Conservation (phyloP, 2,888 invertebrate genomes). For the Lissonota sp. region DNA sequence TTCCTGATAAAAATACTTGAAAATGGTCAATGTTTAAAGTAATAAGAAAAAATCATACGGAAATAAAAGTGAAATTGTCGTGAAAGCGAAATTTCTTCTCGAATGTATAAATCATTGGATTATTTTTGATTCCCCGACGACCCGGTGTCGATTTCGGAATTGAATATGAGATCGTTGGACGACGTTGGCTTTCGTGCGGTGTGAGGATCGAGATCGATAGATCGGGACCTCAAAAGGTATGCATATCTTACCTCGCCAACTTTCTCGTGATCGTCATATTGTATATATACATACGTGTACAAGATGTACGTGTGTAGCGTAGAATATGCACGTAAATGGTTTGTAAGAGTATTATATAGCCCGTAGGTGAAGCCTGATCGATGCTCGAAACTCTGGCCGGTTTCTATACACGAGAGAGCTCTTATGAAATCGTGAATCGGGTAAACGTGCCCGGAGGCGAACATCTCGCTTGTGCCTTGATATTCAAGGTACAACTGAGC, state of each 20-base stretch:
- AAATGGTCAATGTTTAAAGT: too few relatives aligned
- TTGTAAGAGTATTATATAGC: slow-evolving; percentile 45
- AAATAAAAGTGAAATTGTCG: slow-evolving; percentile 26
- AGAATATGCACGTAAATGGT: background rate
- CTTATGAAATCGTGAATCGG: slow-evolving; percentile 62
- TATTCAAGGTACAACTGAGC: slow-evolving; percentile 27
- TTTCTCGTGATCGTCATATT: slow-evolving; percentile 54
- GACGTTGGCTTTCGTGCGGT: background rate
- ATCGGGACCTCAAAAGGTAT: slow-evolving; percentile 43
- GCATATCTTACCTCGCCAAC: slow-evolving; percentile 52
- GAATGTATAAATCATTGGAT: slow-evolving; percentile 14
- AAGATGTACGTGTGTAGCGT: slow-evolving; percentile 12
- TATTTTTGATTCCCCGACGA: background rate
- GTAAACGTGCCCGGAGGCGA: slow-evolving; percentile 52
- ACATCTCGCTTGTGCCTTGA: slow-evolving; percentile 37
- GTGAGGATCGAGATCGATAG: slow-evolving; percentile 15
- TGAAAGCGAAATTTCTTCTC: slow-evolving; percentile 30
- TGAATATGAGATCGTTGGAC: slow-evolving; percentile 18
- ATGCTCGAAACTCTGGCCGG: slow-evolving; percentile 48
- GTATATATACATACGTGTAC: slow-evolving; percentile 1
- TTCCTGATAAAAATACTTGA: too few relatives aligned
- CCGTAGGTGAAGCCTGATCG: slow-evolving; percentile 55
- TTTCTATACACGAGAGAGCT: slow-evolving; percentile 23
- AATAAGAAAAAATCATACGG: too few relatives aligned
- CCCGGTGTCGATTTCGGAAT: slow-evolving; percentile 29